Evolutionary conservation across 1,140 invertebrate species (phyloP).

Genomic region (Papilio dardanus): DNA sequence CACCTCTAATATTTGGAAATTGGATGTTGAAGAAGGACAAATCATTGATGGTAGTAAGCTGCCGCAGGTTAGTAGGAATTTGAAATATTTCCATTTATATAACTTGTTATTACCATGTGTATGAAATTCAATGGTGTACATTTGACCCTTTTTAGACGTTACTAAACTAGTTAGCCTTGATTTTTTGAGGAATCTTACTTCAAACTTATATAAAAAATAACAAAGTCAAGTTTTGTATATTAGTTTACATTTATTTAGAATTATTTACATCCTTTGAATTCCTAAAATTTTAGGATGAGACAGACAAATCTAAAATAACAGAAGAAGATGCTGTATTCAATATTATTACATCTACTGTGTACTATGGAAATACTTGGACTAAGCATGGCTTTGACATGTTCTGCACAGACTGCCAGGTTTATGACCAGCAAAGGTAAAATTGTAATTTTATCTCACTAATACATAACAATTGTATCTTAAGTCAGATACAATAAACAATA

Average conservation of each 20-base stretch:
- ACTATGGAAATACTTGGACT: constrained; percentile 85
- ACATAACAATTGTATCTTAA: neutral
- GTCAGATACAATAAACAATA: neutral
- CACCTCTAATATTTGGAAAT: constrained; percentile 88
- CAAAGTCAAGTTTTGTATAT: neutral
- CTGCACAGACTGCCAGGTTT: constrained; percentile 82
- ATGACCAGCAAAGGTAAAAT: constrained; percentile 78
- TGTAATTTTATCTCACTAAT: neutral
- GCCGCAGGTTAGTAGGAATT: constrained; percentile 74
- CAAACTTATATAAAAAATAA: neutral
- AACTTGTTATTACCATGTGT: constrained; percentile 38
- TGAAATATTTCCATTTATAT: constrained; percentile 44
- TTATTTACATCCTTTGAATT: neutral
- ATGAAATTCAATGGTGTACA: constrained; percentile 38
- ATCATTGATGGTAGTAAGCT: constrained; percentile 84
- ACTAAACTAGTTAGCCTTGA: constrained; percentile 61
- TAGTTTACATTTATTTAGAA: neutral
- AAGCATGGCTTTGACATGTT: constrained; percentile 84
- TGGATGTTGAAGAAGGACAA: constrained; percentile 86
- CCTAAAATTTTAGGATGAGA: constrained; percentile 63
- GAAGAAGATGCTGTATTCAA: constrained; percentile 85
- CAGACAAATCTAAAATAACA: constrained; percentile 71
- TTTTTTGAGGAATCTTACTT: constrained; percentile 31
- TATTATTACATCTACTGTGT: constrained; percentile 86
- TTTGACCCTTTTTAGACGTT: constrained; percentile 48